A percentile compares a stretch with the other conserved stretches of the same genome.
phyloP scores from a whole-genome alignment of 1,140 invertebrate genomes.

The Drosophila malerkotliana region DNA sequence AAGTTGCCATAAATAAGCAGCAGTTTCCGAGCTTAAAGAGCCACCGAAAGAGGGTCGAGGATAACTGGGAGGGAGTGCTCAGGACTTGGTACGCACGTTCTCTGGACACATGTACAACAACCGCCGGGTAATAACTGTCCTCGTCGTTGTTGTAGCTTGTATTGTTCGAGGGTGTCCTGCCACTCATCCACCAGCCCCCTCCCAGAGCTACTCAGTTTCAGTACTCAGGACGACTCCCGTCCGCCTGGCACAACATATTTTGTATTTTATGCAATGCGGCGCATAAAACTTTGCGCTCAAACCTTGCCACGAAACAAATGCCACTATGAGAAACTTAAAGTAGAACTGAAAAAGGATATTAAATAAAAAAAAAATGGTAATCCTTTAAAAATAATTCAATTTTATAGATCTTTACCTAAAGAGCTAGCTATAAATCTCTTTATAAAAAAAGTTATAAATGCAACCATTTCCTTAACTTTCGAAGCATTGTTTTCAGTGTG shows the following conservation, averaged over 20 bases:
- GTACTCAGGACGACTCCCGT: conserved; percentile 21
- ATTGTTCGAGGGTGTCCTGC: conserved; percentile 21
- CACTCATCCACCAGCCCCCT: neutral
- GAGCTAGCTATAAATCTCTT: no score
- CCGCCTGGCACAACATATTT: conserved; percentile 59
- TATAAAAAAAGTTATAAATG: no score
- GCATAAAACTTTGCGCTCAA: conserved; percentile 69
- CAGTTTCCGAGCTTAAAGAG: conserved; percentile 27
- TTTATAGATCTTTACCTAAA: neutral
- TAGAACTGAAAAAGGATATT: neutral
- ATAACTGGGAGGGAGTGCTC: conserved; percentile 12
- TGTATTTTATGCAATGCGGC: conserved; percentile 71
- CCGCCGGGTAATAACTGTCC: conserved; percentile 58
- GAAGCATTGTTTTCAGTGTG: conserved; percentile 8
- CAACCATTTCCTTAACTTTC: neutral
- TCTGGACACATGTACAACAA: conserved; percentile 53
- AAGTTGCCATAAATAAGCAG: conserved; percentile 79
- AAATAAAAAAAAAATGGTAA: neutral
- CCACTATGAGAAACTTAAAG: neutral
- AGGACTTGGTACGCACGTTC: conserved; percentile 46
- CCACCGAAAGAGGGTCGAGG: neutral
- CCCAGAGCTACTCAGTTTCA: conserved; percentile 9
- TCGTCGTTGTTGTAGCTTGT: conserved; percentile 33
- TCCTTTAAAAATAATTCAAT: neutral
- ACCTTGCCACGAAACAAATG: conserved; percentile 25